phyloP scores from a whole-genome alignment of 2,113 vertebrate species.

The Astur gentilis region DNA sequence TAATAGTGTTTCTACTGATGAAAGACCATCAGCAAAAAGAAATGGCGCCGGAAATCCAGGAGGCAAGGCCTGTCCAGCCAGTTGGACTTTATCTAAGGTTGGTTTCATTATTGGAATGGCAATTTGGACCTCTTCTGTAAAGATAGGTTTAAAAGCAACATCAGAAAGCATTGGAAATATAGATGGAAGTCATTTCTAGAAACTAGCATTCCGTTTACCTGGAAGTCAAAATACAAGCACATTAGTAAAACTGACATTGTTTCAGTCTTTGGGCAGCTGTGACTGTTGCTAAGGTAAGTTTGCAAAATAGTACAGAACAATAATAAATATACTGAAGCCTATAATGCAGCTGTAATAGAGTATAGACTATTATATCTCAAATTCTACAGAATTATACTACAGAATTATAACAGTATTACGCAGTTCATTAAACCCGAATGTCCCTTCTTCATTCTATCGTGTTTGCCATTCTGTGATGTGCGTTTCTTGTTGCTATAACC shows the following conservation, averaged over 20 bases:
- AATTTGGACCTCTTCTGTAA: constrained; percentile 83
- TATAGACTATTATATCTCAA: neutral
- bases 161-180: neutral
- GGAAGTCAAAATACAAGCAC: neutral
- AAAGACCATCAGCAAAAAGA: constrained; percentile 90
- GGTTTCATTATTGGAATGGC: constrained; percentile 85
- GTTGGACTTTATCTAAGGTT: constrained; percentile 83
- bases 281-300: neutral
- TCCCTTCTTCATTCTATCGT: neutral
- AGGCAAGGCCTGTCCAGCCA: constrained; percentile 81
- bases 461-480: neutral
- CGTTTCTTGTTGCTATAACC: neutral
- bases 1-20: constrained; percentile 93
- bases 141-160: constrained; percentile 43
- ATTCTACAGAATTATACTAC: neutral
- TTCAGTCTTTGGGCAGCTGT: neutral
- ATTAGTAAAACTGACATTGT: neutral
- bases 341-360: neutral
- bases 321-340: neutral
- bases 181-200: neutral
- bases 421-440: constrained; percentile 21
- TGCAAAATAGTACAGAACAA: neutral
- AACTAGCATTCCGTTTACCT: neutral
- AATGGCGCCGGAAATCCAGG: constrained; percentile 89
- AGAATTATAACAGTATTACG: neutral